Evolutionary conservation across 1,140 invertebrate species (phyloP).

Genomic region (Scaptomyza graminum): DNA sequence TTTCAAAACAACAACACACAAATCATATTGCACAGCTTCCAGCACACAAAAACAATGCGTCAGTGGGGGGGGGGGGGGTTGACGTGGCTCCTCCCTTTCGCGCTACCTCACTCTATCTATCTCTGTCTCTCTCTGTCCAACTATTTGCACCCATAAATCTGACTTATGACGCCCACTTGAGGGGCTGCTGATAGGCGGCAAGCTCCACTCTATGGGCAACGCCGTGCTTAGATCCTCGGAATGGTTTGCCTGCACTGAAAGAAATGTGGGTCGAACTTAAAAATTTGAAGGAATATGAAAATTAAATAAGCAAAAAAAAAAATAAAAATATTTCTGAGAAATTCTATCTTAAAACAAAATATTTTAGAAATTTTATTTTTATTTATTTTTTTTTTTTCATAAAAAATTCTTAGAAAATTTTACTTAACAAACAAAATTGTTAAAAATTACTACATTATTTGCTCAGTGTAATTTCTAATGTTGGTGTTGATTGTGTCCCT

Average conservation of each 20-base stretch:
- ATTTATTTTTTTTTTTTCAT: not conserved
- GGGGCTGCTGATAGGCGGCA: slow-evolving; percentile 21
- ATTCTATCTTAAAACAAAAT: too few species aligned
- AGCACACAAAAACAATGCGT: slow-evolving; percentile 48
- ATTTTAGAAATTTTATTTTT: too few species aligned
- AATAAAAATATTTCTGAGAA: too few species aligned
- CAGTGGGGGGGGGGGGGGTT: too few species aligned
- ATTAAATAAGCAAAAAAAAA: too few species aligned
- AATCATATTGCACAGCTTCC: slow-evolving; percentile 57
- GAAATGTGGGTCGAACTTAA: not conserved
- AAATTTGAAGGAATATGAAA: too few species aligned
- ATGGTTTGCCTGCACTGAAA: not conserved
- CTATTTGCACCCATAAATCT: slow-evolving; percentile 80
- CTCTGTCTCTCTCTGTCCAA: slow-evolving; percentile 24
- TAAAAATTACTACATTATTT: not conserved
- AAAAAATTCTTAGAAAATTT: too few species aligned
- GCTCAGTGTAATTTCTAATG: slow-evolving; percentile 7
- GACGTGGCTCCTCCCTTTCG: slow-evolving; percentile 4
- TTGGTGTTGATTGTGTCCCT: slow-evolving; percentile 57
- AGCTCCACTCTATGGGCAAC: slow-evolving; percentile 1
- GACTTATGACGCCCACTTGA: slow-evolving; percentile 71
- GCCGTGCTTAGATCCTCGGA: not conserved
- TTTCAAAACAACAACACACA: slow-evolving; percentile 67
- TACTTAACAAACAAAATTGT: too few species aligned
- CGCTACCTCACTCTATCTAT: not conserved